These are phyloP conservation scores for Pipistrellus nathusii DNA, from an alignment of 2,797 vertebrate genomes.

Conservation along the genomic window DNA sequence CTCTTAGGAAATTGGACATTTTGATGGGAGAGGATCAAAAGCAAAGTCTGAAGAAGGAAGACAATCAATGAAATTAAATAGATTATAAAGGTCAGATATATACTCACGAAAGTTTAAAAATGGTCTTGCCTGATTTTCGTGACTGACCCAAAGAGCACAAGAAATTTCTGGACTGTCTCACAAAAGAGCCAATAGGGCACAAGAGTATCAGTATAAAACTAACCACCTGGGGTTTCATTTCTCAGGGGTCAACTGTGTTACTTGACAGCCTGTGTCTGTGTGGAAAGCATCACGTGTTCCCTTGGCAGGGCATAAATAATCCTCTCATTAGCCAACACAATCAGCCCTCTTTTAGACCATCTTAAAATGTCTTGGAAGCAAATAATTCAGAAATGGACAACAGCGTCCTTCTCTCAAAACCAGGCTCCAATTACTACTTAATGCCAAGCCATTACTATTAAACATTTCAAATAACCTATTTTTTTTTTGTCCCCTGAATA, in stretches of 20 bases:
- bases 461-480: conserved; percentile 49
- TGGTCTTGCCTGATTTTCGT: conserved; percentile 53
- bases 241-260: conserved; percentile 23
- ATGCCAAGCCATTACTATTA: neutral
- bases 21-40: conserved; percentile 88
- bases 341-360: neutral
- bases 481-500: conserved; percentile 31
- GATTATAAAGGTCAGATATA: conserved; percentile 73
- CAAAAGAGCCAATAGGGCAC: neutral
- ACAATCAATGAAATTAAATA: conserved; percentile 77
- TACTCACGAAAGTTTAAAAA: conserved; percentile 50
- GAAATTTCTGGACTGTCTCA: conserved; percentile 44
- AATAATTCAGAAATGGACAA: conserved; percentile 36
- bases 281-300: neutral
- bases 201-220: neutral
- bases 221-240: conserved; percentile 14
- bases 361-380: conserved; percentile 30
- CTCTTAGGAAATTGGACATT: conserved; percentile 85
- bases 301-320: neutral
- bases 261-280: conserved; percentile 16
- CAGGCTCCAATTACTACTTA: neutral
- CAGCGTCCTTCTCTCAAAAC: neutral
- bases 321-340: conserved; percentile 49
- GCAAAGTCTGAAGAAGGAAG: conserved; percentile 84
- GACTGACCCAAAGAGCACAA: conserved; percentile 40